phyloP scores from a whole-genome alignment of 2,113 vertebrate genomes.

The Ondatra zibethicus region DNA sequence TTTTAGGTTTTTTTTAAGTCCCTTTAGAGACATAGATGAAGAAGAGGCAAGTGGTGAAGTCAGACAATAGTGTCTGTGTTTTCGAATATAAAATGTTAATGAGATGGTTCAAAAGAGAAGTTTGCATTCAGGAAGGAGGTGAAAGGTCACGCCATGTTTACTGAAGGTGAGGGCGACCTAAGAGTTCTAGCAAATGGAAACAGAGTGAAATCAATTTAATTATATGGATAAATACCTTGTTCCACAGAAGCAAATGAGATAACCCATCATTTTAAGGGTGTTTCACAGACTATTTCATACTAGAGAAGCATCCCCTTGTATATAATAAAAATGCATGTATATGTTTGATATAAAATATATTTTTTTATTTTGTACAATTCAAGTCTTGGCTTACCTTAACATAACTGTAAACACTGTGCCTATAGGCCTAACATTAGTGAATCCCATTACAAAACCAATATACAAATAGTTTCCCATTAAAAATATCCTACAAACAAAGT shows the following conservation, averaged over 20 bases:
- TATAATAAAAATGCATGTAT: neutral
- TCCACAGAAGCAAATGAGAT: neutral
- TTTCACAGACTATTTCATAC: neutral
- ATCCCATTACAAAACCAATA: neutral
- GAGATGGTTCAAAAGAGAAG: neutral
- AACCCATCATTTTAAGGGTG: neutral
- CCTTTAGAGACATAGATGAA: neutral
- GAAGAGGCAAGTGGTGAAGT: neutral
- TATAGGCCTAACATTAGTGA: neutral
- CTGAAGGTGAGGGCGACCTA: neutral
- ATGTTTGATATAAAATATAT: neutral
- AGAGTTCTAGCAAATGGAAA: neutral
- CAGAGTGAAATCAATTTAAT: neutral
- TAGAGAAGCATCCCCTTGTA: neutral
- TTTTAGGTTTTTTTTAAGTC: neutral
- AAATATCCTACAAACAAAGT: neutral
- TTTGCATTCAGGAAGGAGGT: neutral
- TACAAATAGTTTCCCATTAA: constrained; percentile 29
- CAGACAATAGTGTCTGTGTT: neutral
- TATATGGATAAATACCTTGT: neutral
- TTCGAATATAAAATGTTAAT: neutral
- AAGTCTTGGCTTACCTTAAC: constrained; percentile 9
- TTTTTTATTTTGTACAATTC: neutral
- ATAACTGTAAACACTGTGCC: neutral
- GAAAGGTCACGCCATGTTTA: neutral